These are phyloP conservation scores for Carollia perspicillata DNA, from an alignment of 2,113 vertebrate genomes.

Conservation along the genomic window DNA sequence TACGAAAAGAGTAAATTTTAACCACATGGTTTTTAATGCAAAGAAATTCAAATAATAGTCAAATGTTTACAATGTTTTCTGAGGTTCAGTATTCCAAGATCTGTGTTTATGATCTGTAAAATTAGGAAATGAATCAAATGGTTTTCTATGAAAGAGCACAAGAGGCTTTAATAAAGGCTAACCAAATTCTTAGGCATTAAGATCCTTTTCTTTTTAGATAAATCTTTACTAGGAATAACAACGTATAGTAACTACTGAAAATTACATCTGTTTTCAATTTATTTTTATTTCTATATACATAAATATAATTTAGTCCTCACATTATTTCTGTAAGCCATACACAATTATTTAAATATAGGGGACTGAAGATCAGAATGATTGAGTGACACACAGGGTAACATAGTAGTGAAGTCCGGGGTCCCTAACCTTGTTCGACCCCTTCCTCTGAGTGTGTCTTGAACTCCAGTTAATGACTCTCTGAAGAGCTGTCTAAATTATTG, in stretches of 20 bases:
- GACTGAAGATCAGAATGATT: neutral
- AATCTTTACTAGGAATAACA: neutral
- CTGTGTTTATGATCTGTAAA: neutral
- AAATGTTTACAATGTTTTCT: neutral
- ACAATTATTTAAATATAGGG: neutral
- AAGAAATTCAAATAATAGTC: neutral
- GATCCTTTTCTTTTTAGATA: neutral
- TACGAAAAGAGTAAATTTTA: neutral
- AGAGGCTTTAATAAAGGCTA: neutral
- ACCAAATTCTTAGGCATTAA: neutral
- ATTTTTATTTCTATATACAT: neutral
- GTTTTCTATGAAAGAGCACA: too few relatives aligned
- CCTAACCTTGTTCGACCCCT: neutral
- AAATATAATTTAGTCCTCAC: neutral
- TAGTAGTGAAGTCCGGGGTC: too few relatives aligned
- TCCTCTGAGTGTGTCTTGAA: neutral
- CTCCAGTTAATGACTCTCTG: neutral
- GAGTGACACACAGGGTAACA: neutral
- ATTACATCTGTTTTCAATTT: neutral
- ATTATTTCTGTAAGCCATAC: neutral
- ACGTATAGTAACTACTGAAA: neutral
- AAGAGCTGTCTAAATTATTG: neutral
- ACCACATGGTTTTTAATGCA: neutral
- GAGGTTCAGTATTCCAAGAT: neutral
- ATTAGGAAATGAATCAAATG: too few relatives aligned